These are phyloP conservation scores for Smithornis capensis DNA, from an alignment of 2,113 vertebrate species.

Conservation along the genomic window DNA sequence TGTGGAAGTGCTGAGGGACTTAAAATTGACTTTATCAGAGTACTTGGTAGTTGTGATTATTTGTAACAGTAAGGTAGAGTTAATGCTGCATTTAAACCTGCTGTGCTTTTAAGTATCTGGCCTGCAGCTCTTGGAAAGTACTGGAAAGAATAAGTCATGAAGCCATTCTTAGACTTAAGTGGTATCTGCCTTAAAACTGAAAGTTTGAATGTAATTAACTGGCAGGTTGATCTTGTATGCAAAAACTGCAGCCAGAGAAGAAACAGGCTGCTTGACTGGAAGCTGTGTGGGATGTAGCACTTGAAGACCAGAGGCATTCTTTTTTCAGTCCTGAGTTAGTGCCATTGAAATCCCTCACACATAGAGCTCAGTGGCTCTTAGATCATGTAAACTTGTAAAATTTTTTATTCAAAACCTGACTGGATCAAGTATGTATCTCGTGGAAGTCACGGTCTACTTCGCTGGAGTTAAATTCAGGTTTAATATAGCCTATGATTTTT, in stretches of 20 bases:
- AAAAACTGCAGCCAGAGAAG: background rate
- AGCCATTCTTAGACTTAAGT: background rate
- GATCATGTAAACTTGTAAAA: background rate
- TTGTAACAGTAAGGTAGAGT: background rate
- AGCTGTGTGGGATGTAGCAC: background rate
- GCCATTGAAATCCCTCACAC: background rate
- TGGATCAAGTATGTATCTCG: background rate
- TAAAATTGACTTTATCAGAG: background rate
- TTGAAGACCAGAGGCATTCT: background rate
- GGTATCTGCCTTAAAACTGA: background rate
- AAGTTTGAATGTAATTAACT: conserved; percentile 8
- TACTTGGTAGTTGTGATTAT: background rate
- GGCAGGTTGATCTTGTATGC: background rate
- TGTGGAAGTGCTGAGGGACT: background rate
- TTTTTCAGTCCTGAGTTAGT: background rate
- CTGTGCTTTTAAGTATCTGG: background rate
- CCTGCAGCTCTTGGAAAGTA: background rate
- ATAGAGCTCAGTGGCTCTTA: background rate
- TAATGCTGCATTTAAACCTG: background rate
- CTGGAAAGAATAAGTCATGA: background rate
- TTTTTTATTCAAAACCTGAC: background rate
- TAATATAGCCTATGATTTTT: background rate
- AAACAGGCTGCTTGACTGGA: background rate
- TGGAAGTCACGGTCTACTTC: background rate
- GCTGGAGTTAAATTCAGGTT: background rate